These are phyloP conservation scores for Microplitis manilae DNA, from an alignment of 2,888 invertebrate species.

Conservation along the genomic window DNA sequence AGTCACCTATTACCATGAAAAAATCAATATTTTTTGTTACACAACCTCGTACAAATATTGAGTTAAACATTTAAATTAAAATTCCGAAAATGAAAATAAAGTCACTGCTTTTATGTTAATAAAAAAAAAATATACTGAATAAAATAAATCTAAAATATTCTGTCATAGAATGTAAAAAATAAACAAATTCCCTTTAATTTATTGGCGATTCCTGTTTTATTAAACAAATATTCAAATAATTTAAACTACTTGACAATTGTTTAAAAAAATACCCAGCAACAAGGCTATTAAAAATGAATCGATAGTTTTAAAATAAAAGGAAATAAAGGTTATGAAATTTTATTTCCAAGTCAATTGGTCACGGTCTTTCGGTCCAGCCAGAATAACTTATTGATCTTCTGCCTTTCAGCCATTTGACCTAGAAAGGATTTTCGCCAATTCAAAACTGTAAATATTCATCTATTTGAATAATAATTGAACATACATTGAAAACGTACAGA, in stretches of 20 bases:
- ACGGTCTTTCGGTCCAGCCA: conserved; percentile 9
- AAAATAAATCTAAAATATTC: too few species aligned
- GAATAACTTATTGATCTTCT: conserved; percentile 18
- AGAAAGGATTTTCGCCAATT: conserved; percentile 3
- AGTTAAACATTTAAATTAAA: too few species aligned
- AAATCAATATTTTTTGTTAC: not conserved
- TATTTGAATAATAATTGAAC: not conserved
- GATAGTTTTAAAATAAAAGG: not conserved
- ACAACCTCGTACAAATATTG: too few species aligned
- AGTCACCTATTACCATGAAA: not conserved
- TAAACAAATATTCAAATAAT: too few species aligned
- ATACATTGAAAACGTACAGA: not conserved
- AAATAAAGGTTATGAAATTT: not conserved
- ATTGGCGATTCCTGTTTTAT: too few species aligned
- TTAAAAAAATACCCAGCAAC: too few species aligned
- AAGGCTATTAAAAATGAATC: not conserved
- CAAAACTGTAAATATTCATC: conserved; percentile 5
- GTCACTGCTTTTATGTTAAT: too few species aligned
- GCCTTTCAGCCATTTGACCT: conserved; percentile 13
- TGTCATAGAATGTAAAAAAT: too few species aligned
- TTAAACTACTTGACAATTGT: too few species aligned
- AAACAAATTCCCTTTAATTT: too few species aligned
- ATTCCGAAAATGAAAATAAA: too few species aligned
- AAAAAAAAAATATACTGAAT: too few species aligned
- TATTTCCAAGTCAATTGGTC: conserved; percentile 4